phyloP scores from a whole-genome alignment of 2,797 vertebrate species.

The Arctocebus calabarensis region DNA sequence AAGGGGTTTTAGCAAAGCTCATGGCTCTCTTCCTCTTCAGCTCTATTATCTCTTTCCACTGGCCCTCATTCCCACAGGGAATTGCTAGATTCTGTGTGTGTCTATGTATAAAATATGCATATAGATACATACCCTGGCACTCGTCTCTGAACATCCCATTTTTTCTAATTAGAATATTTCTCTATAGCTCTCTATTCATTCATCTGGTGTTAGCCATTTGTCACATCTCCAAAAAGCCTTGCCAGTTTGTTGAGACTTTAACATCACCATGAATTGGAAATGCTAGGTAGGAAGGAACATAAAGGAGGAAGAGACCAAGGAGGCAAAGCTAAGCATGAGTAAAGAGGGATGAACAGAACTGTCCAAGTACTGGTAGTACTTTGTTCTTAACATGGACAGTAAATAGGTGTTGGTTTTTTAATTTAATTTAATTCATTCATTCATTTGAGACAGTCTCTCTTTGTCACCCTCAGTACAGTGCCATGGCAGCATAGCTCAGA shows the following conservation, averaged over 20 bases:
- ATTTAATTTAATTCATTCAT: too few species aligned
- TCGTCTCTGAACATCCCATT: neutral
- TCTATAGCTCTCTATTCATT: neutral
- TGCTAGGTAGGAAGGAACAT: neutral
- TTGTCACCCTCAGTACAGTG: too few species aligned
- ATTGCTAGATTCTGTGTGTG: neutral
- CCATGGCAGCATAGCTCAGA: too few species aligned
- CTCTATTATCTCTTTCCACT: neutral
- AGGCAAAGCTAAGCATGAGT: neutral
- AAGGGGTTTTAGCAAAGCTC: neutral
- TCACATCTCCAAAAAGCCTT: constrained; percentile 8
- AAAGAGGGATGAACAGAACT: neutral
- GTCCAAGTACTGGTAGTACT: neutral
- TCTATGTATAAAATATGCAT: neutral
- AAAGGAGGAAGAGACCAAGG: neutral
- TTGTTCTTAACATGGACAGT: neutral
- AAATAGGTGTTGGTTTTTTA: neutral
- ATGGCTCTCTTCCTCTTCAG: neutral
- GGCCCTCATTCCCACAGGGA: neutral
- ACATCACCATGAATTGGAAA: constrained; percentile 30
- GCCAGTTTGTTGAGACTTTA: neutral
- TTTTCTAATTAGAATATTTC: neutral
- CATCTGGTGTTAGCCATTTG: neutral
- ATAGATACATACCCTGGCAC: neutral
- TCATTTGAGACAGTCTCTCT: too few species aligned